Evolutionary conservation across 2,797 vertebrate species (phyloP), one percentile per base, ranked within the genome.

Genomic region (Eulemur rubriventer): DNA sequence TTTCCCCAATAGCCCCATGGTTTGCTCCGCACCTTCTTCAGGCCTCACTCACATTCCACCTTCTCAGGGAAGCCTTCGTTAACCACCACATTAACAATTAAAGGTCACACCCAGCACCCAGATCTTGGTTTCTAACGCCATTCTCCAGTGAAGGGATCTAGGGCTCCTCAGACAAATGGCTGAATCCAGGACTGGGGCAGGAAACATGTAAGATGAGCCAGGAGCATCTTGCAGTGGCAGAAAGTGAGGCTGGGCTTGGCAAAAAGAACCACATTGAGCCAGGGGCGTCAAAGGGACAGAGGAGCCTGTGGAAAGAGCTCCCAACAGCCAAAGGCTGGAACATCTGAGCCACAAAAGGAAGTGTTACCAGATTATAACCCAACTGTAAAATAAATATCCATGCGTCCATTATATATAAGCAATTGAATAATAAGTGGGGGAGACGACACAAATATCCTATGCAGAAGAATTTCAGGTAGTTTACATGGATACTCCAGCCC

Each of bases 1-100:
- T 22, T 10, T 73, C 43, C 14, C 20, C 16, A 0, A 0, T 2
- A 4, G 6, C 63, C 18, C 30, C 26, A 2, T 0, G 50, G 16
- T 61, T 14, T 46, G 48, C 43, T 22, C 38, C 55, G 50, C 20
- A 5, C 17, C 20, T 50, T 78, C 84, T 35, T 67, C 24, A n/a
- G 13, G 10, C 46, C 61, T 92, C 55, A 14, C 4, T n/a, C 24
- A 17, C 22, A 6, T 12, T 9, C 12, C 59, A 33, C 28, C 55
- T 76, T 57, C 35, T 57, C 17, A 11, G 79, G 35, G 41, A 35
- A 89, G 41, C 67, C 28, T 69, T 79, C 26, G 10, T n/a, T 63
- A 38, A 72, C 30, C 70, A 43, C 41, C 41, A 10, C 1, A 6
- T 33, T 69, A 24, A 89, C 76, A 55, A 61, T 38, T 46, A 28